phyloP scores from a whole-genome alignment of 35 echinoderm and acorn worm genomes.

The Chiridota heheva region DNA sequence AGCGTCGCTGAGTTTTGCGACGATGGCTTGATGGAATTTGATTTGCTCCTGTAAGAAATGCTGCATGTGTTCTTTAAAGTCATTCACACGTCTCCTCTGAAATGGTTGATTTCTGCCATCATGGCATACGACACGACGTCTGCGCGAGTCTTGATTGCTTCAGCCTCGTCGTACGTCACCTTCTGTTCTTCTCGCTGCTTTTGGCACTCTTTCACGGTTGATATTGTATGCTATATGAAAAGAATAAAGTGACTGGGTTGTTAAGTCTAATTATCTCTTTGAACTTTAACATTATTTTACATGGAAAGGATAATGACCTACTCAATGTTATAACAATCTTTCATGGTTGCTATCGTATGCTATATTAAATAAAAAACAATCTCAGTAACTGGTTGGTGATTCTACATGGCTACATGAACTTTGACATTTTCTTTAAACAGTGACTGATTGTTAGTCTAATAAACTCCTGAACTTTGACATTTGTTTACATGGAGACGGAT shows the following conservation, averaged over 20 bases:
- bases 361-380: no score
- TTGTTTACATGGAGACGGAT: no score
- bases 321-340: no score
- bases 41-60: constrained; percentile 80
- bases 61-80: constrained; percentile 91
- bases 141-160: constrained; percentile 72
- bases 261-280: not conserved
- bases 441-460: no score
- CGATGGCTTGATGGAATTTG: constrained; percentile 88
- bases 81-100: constrained; percentile 80
- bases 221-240: constrained; percentile 69
- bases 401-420: no score
- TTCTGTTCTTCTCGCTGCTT: constrained; percentile 93
- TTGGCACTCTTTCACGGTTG: constrained; percentile 90
- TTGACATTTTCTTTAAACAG: no score
- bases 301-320: not conserved
- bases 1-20: constrained; percentile 70
- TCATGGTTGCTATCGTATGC: no score
- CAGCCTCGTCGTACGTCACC: constrained; percentile 89
- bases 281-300: not conserved
- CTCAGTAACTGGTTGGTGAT: no score
- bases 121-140: constrained; percentile 92
- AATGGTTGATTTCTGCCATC: constrained; percentile 97
- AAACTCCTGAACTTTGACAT: no score
- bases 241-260: not conserved